A percentile compares a stretch with the other conserved stretches of the same genome.
Conservation (phyloP, 2,113 vertebrate species). For the Perognathus longimembris region DNA sequence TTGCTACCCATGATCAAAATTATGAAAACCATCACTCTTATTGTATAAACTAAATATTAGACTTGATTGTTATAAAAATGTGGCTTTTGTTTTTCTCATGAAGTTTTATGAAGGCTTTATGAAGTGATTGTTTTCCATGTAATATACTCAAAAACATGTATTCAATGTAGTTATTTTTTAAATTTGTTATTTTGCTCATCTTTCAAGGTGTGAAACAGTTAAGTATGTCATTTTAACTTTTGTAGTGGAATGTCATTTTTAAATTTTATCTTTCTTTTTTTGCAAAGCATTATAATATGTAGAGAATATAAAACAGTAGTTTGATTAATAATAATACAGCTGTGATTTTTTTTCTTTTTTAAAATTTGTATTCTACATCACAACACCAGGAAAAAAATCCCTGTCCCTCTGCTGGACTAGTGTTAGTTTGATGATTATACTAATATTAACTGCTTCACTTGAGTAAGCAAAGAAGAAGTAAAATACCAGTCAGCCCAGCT, state of each 20-base stretch:
- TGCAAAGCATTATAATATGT: conserved; percentile 26
- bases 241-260: neutral
- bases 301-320: conserved; percentile 61
- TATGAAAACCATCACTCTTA: neutral
- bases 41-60: neutral
- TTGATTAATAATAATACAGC: conserved; percentile 76
- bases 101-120: neutral
- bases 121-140: no score
- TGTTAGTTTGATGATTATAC: conserved; percentile 92
- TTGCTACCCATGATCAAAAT: conserved; percentile 9
- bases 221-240: conserved; percentile 20
- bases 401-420: conserved; percentile 86
- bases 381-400: conserved; percentile 80
- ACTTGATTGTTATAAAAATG: neutral
- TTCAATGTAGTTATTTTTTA: neutral
- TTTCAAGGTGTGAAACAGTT: conserved; percentile 14
- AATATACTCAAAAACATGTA: neutral
- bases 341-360: conserved; percentile 76
- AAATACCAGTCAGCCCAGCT: conserved; percentile 92
- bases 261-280: neutral
- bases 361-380: conserved; percentile 84
- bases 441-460: conserved; percentile 92
- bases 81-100: neutral
- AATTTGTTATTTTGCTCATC: neutral
- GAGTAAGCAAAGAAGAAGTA: conserved; percentile 91